Percentiles rank a stretch among this genome's conserved stretches.
phyloP scores from a whole-genome alignment of 2,797 vertebrate species.

The Podarcis siculus region DNA sequence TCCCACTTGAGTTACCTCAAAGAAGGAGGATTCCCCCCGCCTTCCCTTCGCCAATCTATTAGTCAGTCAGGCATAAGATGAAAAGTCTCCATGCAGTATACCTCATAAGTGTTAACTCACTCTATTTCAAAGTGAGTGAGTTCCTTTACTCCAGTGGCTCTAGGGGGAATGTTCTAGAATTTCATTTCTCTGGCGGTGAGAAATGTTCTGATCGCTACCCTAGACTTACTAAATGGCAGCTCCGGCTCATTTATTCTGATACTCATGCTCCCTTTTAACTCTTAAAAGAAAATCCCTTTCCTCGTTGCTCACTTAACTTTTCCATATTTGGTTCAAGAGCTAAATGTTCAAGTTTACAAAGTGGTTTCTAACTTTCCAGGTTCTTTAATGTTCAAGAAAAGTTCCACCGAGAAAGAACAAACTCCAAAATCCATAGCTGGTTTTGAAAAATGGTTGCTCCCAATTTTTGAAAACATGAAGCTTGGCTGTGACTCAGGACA shows the following conservation, averaged over 20 bases:
- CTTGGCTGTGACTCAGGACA: background rate
- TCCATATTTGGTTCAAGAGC: constrained; percentile 12
- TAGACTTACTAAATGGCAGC: constrained; percentile 7
- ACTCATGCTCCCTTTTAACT: background rate
- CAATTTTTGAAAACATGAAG: no score
- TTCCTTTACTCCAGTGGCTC: background rate
- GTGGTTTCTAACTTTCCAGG: background rate
- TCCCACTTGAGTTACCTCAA: background rate
- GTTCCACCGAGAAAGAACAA: background rate
- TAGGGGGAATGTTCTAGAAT: constrained; percentile 23
- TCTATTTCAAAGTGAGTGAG: background rate
- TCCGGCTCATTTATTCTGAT: background rate
- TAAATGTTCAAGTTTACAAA: background rate
- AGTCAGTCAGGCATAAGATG: background rate
- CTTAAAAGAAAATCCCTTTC: background rate
- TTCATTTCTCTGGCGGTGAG: constrained; percentile 18
- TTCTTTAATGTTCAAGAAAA: background rate
- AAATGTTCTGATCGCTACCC: constrained; percentile 24
- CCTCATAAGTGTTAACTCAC: background rate
- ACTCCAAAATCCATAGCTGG: no score
- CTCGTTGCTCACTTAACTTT: background rate
- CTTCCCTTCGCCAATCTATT: background rate
- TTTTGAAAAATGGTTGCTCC: no score
- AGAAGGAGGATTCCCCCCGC: background rate
- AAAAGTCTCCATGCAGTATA: background rate